Percentiles rank a stretch among this genome's conserved stretches.
phyloP scores from a whole-genome alignment of 92 coral and sea anemone species.

The Heliopora coerulea region DNA sequence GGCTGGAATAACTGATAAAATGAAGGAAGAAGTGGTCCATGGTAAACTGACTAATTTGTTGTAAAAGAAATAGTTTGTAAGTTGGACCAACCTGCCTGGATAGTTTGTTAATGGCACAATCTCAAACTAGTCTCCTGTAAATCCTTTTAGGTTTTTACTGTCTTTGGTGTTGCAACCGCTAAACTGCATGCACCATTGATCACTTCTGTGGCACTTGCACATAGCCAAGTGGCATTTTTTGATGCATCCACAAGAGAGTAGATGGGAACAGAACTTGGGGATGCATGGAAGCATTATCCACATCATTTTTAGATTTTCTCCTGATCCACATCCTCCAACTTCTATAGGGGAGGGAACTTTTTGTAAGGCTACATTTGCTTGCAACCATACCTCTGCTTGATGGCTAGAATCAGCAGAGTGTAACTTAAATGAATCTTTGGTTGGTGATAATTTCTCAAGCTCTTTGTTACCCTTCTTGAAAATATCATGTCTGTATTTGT shows the following conservation, averaged over 20 bases:
- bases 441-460: slow-evolving; percentile 38
- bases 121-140: too few relatives aligned
- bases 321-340: neutral
- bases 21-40: neutral
- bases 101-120: neutral
- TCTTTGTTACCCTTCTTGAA: slow-evolving; percentile 30
- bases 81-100: neutral
- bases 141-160: too few relatives aligned
- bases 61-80: too few relatives aligned
- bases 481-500: slow-evolving; percentile 20
- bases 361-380: neutral
- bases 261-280: neutral
- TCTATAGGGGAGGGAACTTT: neutral
- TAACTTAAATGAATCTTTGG: slow-evolving; percentile 16
- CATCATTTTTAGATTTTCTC: neutral
- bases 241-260: slow-evolving; percentile 13
- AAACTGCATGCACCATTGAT: slow-evolving; percentile 9
- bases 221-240: slow-evolving; percentile 15
- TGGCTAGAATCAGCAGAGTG: neutral
- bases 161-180: slow-evolving; percentile 4
- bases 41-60: neutral
- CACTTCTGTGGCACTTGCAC: slow-evolving; percentile 21
- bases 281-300: slow-evolving; percentile 13
- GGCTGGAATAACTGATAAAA: neutral
- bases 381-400: slow-evolving; percentile 16